Evolutionary conservation across 2,888 invertebrate genomes (phyloP).

Genomic region (Fragum whitleyi): DNA sequence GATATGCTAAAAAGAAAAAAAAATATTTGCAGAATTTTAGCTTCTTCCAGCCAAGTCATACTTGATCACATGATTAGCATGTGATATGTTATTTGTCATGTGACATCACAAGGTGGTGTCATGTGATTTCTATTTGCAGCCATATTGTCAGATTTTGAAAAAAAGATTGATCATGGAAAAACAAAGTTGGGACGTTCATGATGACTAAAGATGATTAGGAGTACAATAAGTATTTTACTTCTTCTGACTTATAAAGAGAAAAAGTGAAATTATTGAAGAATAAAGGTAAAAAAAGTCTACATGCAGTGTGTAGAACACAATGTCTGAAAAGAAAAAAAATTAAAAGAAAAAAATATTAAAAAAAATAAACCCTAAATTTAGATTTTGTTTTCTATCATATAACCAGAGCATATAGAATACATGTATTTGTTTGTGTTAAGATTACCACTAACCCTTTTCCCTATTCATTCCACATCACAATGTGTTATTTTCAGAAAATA

Average conservation of each 20-base stretch:
- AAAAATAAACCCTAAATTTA: constrained; percentile 19
- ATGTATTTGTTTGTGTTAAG: too few species aligned
- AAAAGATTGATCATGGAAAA: neutral
- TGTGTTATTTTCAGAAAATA: too few species aligned
- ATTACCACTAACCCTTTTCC: too few species aligned
- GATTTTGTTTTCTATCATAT: too few species aligned
- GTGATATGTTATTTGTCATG: constrained; percentile 15
- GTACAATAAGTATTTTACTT: too few species aligned
- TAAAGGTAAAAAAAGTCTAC: neutral
- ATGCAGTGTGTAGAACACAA: constrained; percentile 29
- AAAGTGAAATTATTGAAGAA: neutral
- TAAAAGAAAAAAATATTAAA: constrained; percentile 12
- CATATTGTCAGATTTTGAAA: neutral
- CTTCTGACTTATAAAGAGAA: neutral
- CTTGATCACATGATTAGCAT: constrained; percentile 10
- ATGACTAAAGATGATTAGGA: neutral
- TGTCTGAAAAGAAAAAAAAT: constrained; percentile 7
- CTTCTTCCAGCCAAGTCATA: too few species aligned
- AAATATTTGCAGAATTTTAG: too few species aligned
- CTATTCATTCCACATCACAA: too few species aligned
- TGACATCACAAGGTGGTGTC: neutral
- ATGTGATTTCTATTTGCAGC: neutral
- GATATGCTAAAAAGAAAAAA: too few species aligned
- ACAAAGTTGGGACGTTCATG: neutral
- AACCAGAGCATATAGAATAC: too few species aligned